These are phyloP conservation scores for Myopa testacea DNA, from an alignment of 2,888 invertebrate genomes.

Conservation along the genomic window DNA sequence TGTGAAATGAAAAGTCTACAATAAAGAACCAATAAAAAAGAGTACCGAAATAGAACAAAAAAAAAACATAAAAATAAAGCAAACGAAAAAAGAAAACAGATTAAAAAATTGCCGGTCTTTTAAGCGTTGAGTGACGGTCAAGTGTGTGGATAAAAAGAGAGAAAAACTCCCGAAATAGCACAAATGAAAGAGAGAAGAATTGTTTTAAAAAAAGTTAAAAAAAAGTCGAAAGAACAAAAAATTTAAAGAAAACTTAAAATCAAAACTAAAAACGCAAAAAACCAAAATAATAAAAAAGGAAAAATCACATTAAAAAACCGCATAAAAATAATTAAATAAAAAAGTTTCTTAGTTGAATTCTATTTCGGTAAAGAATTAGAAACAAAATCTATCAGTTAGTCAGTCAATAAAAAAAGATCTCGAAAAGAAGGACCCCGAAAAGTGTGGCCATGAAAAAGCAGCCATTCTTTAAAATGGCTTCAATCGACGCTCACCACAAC, in stretches of 20 bases:
- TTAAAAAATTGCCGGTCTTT: constrained; percentile 9
- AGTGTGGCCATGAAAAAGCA: constrained; percentile 37
- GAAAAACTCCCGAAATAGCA: too few species aligned
- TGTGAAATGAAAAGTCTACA: neutral
- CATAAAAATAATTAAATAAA: neutral
- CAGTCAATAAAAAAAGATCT: too few species aligned
- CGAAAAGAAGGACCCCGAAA: neutral
- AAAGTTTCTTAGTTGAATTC: neutral
- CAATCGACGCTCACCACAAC: neutral
- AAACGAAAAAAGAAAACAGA: neutral
- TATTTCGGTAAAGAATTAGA: neutral
- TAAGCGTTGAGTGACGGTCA: constrained; percentile 29
- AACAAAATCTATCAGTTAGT: too few species aligned
- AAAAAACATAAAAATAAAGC: too few species aligned
- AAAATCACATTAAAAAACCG: too few species aligned
- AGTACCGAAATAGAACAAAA: neutral
- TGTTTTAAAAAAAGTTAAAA: too few species aligned
- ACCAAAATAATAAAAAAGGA: neutral
- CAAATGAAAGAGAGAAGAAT: too few species aligned
- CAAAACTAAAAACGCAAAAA: too few species aligned
- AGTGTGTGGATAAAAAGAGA: constrained; percentile 21
- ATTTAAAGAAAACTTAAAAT: neutral
- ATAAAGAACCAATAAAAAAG: neutral
- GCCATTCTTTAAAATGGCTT: constrained; percentile 16
- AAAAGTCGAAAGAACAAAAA: neutral